phyloP scores from a whole-genome alignment of 2,797 vertebrate genomes.

The Loriculus beryllinus region DNA sequence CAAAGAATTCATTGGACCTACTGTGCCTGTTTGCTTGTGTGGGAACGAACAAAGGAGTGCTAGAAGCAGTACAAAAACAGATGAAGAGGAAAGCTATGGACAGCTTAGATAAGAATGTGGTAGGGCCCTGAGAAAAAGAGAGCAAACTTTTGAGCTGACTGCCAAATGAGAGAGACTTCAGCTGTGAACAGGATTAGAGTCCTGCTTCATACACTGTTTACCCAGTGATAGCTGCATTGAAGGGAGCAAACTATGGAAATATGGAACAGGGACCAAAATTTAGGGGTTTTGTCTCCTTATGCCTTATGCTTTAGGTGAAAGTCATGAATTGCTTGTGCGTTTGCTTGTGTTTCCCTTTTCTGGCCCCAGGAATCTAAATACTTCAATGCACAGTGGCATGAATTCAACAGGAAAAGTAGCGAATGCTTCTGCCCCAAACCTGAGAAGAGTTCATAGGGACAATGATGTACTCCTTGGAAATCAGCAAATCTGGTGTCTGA shows the following conservation, averaged over 20 bases:
- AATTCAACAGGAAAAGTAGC: neutral
- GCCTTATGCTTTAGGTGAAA: neutral
- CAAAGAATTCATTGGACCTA: conserved; percentile 66
- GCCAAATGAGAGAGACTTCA: conserved; percentile 15
- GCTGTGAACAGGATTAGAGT: neutral
- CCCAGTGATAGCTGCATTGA: neutral
- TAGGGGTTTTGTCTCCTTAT: neutral
- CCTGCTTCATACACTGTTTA: neutral
- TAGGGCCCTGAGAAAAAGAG: conserved; percentile 50
- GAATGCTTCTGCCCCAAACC: neutral
- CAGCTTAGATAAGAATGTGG: conserved; percentile 60
- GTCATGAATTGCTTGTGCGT: neutral
- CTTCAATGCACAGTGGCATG: neutral
- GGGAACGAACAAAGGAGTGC: conserved; percentile 55
- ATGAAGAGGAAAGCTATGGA: conserved; percentile 37
- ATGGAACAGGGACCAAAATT: neutral
- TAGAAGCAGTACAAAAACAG: conserved; percentile 62
- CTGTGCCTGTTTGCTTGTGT: conserved; percentile 54
- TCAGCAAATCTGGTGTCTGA: neutral
- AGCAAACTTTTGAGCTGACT: conserved; percentile 40
- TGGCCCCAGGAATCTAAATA: neutral
- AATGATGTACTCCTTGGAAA: neutral
- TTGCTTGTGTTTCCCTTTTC: neutral
- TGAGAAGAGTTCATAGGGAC: neutral
- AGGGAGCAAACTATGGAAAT: neutral